Conservation (phyloP, 1,140 invertebrate genomes). For the Limonius californicus region DNA sequence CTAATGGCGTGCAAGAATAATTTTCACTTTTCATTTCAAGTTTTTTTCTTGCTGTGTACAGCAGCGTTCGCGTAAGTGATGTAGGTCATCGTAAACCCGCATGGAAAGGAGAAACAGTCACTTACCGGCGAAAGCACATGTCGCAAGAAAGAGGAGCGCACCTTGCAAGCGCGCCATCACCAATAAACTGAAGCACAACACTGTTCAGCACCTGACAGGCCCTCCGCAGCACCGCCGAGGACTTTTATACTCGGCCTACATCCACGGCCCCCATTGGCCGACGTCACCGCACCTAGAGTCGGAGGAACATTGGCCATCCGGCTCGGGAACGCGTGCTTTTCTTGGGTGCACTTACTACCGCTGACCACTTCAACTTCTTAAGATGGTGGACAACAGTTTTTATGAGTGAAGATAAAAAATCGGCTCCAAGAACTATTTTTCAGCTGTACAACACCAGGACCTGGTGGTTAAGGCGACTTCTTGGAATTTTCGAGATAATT, state of each 20-base stretch:
- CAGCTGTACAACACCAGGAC: neutral
- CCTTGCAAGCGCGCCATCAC: slow-evolving; percentile 40
- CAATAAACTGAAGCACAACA: slow-evolving; percentile 38
- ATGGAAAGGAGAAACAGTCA: slow-evolving; percentile 17
- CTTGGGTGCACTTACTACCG: slow-evolving; percentile 16
- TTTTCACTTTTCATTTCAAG: no score
- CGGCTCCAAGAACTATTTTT: neutral
- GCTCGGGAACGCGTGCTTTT: slow-evolving; percentile 24
- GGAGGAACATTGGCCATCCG: slow-evolving; percentile 28
- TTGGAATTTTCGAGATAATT: neutral
- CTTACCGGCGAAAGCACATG: slow-evolving; percentile 41
- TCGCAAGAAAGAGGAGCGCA: slow-evolving; percentile 39
- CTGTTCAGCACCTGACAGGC: slow-evolving; percentile 40
- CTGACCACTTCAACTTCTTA: neutral
- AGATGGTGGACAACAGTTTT: neutral
- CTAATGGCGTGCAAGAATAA: no score
- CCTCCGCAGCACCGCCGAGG: slow-evolving; percentile 35
- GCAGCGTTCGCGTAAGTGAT: no score
- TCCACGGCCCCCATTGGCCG: slow-evolving; percentile 40
- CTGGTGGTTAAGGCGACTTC: neutral
- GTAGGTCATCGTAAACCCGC: no score
- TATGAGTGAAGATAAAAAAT: neutral
- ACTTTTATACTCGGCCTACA: slow-evolving; percentile 47
- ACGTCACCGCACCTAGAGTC: slow-evolving; percentile 40
- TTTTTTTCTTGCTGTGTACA: no score